Evolutionary conservation across 2,797 vertebrate species (phyloP).

Genomic region (Sphenopsis melanotis): DNA sequence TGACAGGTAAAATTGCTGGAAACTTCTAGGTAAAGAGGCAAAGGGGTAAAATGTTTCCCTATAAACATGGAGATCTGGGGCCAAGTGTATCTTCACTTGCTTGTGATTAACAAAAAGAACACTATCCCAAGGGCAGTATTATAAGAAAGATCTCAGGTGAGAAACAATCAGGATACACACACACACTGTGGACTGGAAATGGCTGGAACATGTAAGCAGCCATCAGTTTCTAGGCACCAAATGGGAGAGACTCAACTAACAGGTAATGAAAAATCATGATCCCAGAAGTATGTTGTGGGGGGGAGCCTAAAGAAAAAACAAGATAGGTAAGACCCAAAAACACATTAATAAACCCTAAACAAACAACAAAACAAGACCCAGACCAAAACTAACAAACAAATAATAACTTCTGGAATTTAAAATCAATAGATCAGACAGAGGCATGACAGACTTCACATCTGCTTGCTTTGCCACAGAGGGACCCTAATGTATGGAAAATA

Average conservation of each 20-base stretch:
- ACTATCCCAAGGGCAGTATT: neutral
- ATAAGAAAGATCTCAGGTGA: neutral
- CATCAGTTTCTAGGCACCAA: neutral
- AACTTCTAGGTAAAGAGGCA: neutral
- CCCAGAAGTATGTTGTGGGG: fast-evolving
- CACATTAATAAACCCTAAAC: neutral
- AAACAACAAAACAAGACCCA: neutral
- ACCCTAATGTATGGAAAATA: neutral
- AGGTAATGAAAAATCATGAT: neutral
- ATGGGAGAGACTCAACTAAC: neutral
- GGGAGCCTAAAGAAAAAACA: neutral
- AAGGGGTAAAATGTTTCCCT: neutral
- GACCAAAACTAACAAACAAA: neutral
- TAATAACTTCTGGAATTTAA: neutral
- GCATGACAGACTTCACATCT: neutral
- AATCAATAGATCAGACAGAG: neutral
- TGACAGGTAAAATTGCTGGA: neutral
- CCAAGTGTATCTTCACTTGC: neutral
- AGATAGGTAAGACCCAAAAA: neutral
- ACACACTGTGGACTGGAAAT: neutral
- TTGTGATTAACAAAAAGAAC: neutral
- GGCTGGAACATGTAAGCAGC: neutral
- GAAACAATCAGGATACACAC: neutral
- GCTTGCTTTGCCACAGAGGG: neutral
- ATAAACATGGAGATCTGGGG: neutral